These are phyloP conservation scores for Dendropsophus ebraccatus DNA, from an alignment of 2,113 vertebrate genomes.

Conservation along the genomic window DNA sequence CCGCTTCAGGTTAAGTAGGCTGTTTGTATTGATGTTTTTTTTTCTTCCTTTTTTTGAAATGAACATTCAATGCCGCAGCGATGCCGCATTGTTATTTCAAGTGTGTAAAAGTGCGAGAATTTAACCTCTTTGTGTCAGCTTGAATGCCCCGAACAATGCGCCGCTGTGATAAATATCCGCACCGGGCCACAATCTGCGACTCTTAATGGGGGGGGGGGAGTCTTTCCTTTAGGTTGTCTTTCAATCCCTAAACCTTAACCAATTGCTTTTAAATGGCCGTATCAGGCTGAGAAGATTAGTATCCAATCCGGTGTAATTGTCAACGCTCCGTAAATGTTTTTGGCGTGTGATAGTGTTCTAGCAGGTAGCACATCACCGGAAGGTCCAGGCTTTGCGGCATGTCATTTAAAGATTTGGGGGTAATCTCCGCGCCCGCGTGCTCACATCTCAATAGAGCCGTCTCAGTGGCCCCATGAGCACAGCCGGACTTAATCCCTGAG, in stretches of 20 bases:
- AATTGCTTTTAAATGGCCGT: slow-evolving; percentile 23
- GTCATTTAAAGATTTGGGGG: slow-evolving; percentile 33
- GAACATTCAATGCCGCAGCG: neutral
- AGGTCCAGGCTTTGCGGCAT: neutral
- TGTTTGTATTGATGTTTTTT: slow-evolving; percentile 25
- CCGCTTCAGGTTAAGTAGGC: neutral
- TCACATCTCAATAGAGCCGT: slow-evolving; percentile 18
- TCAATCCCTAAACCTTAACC: slow-evolving; percentile 37
- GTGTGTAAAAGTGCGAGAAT: neutral
- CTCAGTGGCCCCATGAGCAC: slow-evolving; percentile 12
- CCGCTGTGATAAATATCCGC: slow-evolving; percentile 6
- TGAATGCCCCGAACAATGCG: slow-evolving; percentile 7
- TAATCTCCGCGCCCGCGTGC: neutral
- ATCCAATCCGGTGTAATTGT: neutral
- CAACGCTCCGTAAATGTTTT: neutral
- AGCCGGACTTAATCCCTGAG: slow-evolving; percentile 2
- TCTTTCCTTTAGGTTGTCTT: neutral
- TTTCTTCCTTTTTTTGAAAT: neutral
- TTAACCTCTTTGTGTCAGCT: slow-evolving; percentile 5
- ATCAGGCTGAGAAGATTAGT: slow-evolving; percentile 23
- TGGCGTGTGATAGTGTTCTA: slow-evolving; percentile 18
- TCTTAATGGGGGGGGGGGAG: slow-evolving; percentile 13
- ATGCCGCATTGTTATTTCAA: slow-evolving; percentile 7
- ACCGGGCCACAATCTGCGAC: neutral
- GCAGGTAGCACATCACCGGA: neutral